Evolutionary conservation across 2,888 invertebrate genomes (phyloP), one percentile per base, ranked within the genome.

Genomic region (Lithophane leautieri): DNA sequence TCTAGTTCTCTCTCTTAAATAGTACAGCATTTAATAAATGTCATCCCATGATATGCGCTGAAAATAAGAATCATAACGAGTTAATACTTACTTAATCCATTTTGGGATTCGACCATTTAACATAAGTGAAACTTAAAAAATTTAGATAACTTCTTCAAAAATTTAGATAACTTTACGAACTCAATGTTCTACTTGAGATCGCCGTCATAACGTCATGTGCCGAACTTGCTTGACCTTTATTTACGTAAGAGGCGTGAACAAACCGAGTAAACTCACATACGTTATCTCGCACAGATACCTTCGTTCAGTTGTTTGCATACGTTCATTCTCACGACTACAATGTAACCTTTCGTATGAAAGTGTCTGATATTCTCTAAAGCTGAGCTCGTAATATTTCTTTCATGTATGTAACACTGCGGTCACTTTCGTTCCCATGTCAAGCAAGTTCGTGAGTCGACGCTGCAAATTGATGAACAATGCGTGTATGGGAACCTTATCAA

Each of bases 171-270:
- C 47, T 77, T 54, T 22, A 56, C 16, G 54, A 70, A 54, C 65
- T 79, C 25, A 25, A 52, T 68, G 61, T 70, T 81, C 28, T 42
- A 70, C 66, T 76, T 76, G 34, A 70, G 70, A 73, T 80, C 61
- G 50, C 50, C 22, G 34, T 54, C 54, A 54, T 66, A 77, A 74
- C 63, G 66, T 76, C 63, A 63, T 40, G 34, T 60, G 44, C 60
- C 73, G 68, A 80, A 81, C 84, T 73, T 50, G 60, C 72, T 89
- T 93, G 93, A 94, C 93, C 93, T 93, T 93, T 94, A 90, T 94
- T 94, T 93, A 94, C 91, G 91, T 93, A 94, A 94, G 93, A 93
- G 87, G 91, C 90, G 92, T 91, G 90, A 95, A 95, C 90, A 85
- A 91, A 90, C 87, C 90, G 85, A 90, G 93, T 91, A 92, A 93